Evolutionary conservation across 64 coral and sea anemone genomes (phyloP), one percentile per base, ranked within the genome.

Genomic region (Stichodactyla helianthus): DNA sequence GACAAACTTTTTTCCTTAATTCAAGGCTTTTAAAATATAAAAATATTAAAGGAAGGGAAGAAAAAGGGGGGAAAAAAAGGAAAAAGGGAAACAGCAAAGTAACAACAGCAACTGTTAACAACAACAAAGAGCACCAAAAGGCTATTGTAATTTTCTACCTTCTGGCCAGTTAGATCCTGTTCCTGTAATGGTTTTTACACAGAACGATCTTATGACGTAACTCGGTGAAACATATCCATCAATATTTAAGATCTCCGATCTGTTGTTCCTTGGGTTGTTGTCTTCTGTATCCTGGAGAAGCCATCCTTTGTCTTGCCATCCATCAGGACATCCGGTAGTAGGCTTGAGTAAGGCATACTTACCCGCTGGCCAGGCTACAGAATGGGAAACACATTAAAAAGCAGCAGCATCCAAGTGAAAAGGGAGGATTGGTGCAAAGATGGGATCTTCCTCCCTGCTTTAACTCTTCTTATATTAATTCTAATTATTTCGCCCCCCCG

Each of bases 201-300:
- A 78, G 27, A 78, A 78, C 11, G 25, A 44, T 78, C 83, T 86
- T 20, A 83, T 79, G 0, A 91, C 53, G 26, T 54, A 25, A 55
- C 58, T 86, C 27, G 77, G 35, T 18, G 9, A 2, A 25, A 91
- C 84, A 7, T 31, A 58, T 9, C 83, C 70, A 14, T 91, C 76
- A 71, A 91, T 82, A 44, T 91, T 71, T 50, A 91, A 78, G 20
- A 18, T 86, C 55, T 18, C 2, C 0, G 89, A 91, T 80, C 52
- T 26, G 10, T 50, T 52, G 77, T 86, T 91, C 9, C 51, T 62
- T 6, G 89, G 83, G 6, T 20, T 52, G 2, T 0, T 15, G 59
- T 91, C 89, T 55, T 91, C 76, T 9, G 89, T 91, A 59, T 86
- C 89, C 55, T 91, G 89, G 58, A 64, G 86, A 58, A 84, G 56